These are phyloP conservation scores for Oenanthe melanoleuca DNA, from an alignment of 2,113 vertebrate genomes.

Conservation along the genomic window DNA sequence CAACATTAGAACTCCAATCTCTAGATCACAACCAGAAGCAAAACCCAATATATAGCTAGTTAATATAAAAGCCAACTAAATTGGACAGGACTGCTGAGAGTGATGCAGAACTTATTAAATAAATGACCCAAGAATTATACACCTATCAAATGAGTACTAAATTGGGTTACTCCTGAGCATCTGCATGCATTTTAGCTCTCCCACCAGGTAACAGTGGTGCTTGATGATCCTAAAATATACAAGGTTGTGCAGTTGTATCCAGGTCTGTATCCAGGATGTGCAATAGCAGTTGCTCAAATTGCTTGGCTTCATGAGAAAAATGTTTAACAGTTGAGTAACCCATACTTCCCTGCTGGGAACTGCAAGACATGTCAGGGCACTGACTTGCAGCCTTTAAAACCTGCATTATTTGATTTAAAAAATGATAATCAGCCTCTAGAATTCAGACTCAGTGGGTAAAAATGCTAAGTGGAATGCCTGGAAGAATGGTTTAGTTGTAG, in stretches of 20 bases:
- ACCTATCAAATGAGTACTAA: background rate
- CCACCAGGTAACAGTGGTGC: background rate
- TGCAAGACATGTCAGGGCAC: background rate
- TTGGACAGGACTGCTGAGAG: background rate
- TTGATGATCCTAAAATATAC: background rate
- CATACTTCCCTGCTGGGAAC: background rate
- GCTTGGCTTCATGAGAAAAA: background rate
- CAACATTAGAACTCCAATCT: background rate
- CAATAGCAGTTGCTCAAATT: background rate
- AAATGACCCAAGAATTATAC: background rate
- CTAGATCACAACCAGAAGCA: background rate
- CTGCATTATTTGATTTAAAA: background rate
- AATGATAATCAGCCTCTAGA: background rate
- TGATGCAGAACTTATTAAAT: background rate
- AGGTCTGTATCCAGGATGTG: background rate
- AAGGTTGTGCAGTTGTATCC: background rate
- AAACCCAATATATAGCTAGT: background rate
- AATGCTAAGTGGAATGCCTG: background rate
- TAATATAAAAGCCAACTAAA: background rate
- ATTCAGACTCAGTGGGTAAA: background rate
- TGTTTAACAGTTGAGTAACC: background rate
- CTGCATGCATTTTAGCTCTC: background rate
- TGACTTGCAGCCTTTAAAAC: background rate
- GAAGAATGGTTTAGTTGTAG: background rate
- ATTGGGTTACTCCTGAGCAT: background rate